Percentiles rank a stretch among this genome's conserved stretches.
Conservation (phyloP, 2,113 vertebrate genomes). For the Festucalex cinctus region DNA sequence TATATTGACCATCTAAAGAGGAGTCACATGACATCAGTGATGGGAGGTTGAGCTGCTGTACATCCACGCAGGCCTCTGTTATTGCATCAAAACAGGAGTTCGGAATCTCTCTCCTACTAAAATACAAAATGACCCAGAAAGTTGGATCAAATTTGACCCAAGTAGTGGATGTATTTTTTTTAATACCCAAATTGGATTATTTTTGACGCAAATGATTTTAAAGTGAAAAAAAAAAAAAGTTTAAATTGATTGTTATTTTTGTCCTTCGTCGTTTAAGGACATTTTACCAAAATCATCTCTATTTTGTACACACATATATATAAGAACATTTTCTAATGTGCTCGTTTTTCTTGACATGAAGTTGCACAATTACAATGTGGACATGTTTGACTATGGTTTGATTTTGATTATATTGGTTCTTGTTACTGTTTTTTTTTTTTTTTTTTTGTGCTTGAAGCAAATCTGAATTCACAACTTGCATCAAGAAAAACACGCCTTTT, state of each 20-base stretch:
- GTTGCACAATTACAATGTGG: constrained; percentile 30
- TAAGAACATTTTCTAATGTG: constrained; percentile 4
- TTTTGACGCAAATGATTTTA: too few species aligned
- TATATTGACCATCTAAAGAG: too few species aligned
- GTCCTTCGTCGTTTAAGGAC: not conserved
- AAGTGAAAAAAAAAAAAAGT: too few species aligned
- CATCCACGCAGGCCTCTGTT: too few species aligned
- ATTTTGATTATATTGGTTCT: constrained; percentile 49
- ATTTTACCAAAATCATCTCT: not conserved
- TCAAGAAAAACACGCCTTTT: constrained; percentile 19
- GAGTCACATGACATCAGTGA: too few species aligned
- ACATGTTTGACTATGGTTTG: constrained; percentile 49
- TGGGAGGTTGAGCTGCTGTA: too few species aligned
- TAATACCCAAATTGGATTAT: too few species aligned
- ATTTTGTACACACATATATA: not conserved
- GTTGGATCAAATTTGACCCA: too few species aligned
- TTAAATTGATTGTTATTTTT: not conserved
- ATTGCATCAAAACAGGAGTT: too few species aligned
- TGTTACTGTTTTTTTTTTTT: constrained; percentile 57
- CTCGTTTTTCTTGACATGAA: constrained; percentile 25
- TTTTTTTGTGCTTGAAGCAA: constrained; percentile 14
- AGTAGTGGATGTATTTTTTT: too few species aligned
- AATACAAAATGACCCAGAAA: too few species aligned
- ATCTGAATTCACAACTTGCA: constrained; percentile 18
- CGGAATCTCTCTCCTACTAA: too few species aligned